Conservation (phyloP, 2,797 vertebrate genomes). For the Sphenopsis melanotis region DNA sequence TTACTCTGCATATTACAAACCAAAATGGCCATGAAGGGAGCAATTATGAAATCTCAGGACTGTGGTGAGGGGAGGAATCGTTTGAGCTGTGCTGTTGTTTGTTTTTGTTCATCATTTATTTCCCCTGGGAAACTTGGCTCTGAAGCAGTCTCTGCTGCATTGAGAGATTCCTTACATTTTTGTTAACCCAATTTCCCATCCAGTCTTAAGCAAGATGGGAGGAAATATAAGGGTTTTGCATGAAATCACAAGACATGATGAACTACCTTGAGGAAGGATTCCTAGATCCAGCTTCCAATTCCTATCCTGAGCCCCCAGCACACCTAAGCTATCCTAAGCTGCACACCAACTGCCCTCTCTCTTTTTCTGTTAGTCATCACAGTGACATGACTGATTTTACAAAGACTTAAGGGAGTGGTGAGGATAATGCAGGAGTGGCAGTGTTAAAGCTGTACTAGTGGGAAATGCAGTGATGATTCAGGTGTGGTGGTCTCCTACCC, state of each 20-base stretch:
- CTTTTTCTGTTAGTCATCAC: not conserved
- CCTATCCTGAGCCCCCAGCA: not conserved
- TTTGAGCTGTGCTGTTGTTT: conserved; percentile 57
- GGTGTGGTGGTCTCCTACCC: not conserved
- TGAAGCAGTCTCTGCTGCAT: conserved; percentile 32
- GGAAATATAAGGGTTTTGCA: not conserved
- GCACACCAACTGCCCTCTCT: not conserved
- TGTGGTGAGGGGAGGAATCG: conserved; percentile 60
- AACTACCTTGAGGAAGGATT: not conserved
- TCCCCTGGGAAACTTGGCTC: conserved; percentile 45
- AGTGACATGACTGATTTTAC: not conserved
- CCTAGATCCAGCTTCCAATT: not conserved
- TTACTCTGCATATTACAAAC: conserved; percentile 67
- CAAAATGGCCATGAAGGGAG: conserved; percentile 67
- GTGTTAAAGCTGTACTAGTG: not conserved
- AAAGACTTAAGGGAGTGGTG: not conserved
- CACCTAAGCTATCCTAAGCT: no score
- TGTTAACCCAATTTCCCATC: conserved; percentile 38
- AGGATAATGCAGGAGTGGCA: not conserved
- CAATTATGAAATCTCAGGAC: conserved; percentile 64
- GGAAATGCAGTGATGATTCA: not conserved
- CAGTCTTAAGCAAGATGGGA: not conserved
- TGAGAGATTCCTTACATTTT: conserved; percentile 38
- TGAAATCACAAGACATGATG: not conserved
- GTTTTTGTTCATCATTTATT: conserved; percentile 67